Evolutionary conservation across 2,888 invertebrate species (phyloP).

Genomic region (Tanytarsus gracilentus): DNA sequence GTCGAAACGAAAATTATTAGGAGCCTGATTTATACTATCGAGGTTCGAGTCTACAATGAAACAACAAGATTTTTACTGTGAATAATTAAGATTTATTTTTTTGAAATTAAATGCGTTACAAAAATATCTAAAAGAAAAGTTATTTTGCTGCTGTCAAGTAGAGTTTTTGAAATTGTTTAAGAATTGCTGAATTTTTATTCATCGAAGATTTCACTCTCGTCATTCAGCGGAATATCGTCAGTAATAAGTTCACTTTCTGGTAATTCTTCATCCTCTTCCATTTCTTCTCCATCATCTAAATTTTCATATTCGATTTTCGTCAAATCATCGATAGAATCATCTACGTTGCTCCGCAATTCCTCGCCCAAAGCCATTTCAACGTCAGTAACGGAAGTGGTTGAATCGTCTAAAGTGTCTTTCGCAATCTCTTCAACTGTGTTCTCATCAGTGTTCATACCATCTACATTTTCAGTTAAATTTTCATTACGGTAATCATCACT

Average conservation of each 20-base stretch:
- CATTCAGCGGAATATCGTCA: no score
- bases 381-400: no score
- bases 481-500: no score
- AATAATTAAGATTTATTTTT: not conserved
- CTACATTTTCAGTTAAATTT: no score
- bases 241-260: not conserved
- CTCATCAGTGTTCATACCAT: no score
- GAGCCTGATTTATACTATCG: not conserved
- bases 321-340: no score
- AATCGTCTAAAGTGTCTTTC: no score
- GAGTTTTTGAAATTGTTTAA: not conserved
- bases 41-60: conserved; percentile 12
- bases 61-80: conserved; percentile 9
- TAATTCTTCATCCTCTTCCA: not conserved
- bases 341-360: conserved; percentile 12
- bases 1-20: conserved; percentile 28
- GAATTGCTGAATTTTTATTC: not conserved
- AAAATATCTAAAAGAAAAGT: not conserved
- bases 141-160: not conserved
- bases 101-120: not conserved
- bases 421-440: no score
- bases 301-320: not conserved
- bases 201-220: no score
- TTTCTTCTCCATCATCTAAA: not conserved
- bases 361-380: not conserved